A percentile compares a stretch with the other conserved stretches of the same genome.
These are phyloP conservation scores for Philopotamus ludificatus DNA, from an alignment of 1,140 invertebrate species.

Conservation along the genomic window DNA sequence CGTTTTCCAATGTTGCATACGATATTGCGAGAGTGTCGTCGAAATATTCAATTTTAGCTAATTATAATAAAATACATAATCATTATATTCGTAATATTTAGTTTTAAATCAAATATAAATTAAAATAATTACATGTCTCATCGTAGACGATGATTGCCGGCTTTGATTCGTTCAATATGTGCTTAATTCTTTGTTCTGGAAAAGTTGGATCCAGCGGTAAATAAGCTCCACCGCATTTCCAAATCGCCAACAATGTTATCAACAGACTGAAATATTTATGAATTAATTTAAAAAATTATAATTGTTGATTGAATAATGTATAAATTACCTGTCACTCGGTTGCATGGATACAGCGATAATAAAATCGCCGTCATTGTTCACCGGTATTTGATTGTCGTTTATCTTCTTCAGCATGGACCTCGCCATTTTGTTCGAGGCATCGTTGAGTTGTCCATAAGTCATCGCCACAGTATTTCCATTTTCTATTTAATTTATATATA, in stretches of 20 bases:
- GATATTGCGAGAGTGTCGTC: conserved; percentile 44
- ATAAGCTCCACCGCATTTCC: conserved; percentile 81
- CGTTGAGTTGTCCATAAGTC: conserved; percentile 62
- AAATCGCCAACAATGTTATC: conserved; percentile 67
- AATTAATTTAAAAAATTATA: background rate
- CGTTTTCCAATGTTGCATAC: conserved; percentile 52
- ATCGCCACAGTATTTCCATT: conserved; percentile 49
- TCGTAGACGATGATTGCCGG: conserved; percentile 71
- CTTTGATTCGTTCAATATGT: conserved; percentile 74
- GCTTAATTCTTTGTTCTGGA: conserved; percentile 69
- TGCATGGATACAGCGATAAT: conserved; percentile 75
- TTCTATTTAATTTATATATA: conserved; percentile 45
- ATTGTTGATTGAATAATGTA: background rate
- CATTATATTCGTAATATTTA: background rate
- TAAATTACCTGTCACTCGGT: conserved; percentile 62
- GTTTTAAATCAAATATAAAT: background rate
- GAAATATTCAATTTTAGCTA: conserved; percentile 29
- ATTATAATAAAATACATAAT: background rate
- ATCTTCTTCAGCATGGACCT: conserved; percentile 54
- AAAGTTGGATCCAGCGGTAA: conserved; percentile 77
- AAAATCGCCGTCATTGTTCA: conserved; percentile 65
- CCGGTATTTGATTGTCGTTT: conserved; percentile 35
- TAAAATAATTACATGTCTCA: conserved; percentile 47
- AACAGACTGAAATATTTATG: conserved; percentile 57
- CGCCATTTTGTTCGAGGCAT: conserved; percentile 61